Evolutionary conservation across 2,888 invertebrate genomes (phyloP), one percentile per base, ranked within the genome.

Genomic region (Nineta flava): DNA sequence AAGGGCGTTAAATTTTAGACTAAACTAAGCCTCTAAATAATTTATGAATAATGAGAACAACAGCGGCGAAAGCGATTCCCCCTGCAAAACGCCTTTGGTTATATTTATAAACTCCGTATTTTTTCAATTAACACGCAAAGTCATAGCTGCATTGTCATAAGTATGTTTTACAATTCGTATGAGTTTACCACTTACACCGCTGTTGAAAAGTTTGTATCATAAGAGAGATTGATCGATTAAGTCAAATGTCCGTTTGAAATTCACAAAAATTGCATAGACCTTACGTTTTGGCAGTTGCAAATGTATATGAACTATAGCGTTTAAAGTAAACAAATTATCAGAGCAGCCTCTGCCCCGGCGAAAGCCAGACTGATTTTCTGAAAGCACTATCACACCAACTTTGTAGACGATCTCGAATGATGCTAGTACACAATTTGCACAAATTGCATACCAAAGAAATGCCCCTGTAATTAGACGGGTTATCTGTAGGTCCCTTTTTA

Each of bases 11-110:
- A 19, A 19, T 19, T 19, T 19, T 19, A 19, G 19, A 19, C 19
- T 19, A 19, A 19, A 19, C 2, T 19, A 19, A 19, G 19, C 12
- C 15, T 49, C 49, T n/a, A 49, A 34, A 15, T 49, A 19, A 6
- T 42, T 34, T 9, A 49, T 45, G 19, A 49, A 49, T 31, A 34
- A 12, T 3, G 16, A 44, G 13, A 49, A 49, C 34, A 49, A 17
- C 9, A 49, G 12, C 6, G 50, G 50, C 13, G 35, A 45, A 7
- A 34, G 31, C 21, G 45, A 21, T 26, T 45, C 45, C 3, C 49
- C 49, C 34, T 49, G 45, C 10, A 49, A 13, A 5, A 34, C 45
- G 7, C 38, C 21, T 45, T 49, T 49, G 13, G 17, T 49, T n/a
- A 26, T 26, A 26, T 26, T 26, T 26, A 26, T 26, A 6, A 7